phyloP scores from a whole-genome alignment of 2,888 invertebrate species.

The Pyrrhosoma nymphula region DNA sequence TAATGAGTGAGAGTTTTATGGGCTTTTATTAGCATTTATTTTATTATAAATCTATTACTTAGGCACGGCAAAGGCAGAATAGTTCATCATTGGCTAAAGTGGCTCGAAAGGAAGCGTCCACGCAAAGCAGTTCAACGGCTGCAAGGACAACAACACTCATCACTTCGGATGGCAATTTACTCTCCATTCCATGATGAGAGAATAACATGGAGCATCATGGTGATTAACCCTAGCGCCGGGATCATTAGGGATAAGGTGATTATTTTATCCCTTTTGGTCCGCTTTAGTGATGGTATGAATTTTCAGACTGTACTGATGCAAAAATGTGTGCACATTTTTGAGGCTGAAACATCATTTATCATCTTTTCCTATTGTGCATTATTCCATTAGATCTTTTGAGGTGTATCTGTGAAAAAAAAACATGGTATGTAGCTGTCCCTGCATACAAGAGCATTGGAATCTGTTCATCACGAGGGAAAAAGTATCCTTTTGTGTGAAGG shows the following conservation, averaged over 20 bases:
- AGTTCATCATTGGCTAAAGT: background rate
- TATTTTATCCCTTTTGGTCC: background rate
- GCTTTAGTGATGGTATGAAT: background rate
- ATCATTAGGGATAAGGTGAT: background rate
- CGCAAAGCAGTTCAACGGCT: slow-evolving; percentile 38
- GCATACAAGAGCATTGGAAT: background rate
- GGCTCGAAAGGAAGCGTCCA: slow-evolving; percentile 26
- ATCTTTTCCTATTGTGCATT: background rate
- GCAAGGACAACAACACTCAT: slow-evolving; percentile 43
- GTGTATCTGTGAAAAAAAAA: background rate
- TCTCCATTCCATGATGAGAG: slow-evolving; percentile 47
- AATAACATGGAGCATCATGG: background rate
- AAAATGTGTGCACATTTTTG: background rate
- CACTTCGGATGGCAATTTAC: slow-evolving; percentile 50
- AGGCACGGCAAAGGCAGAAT: slow-evolving; percentile 49
- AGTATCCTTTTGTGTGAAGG: background rate
- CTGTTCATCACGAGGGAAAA: background rate
- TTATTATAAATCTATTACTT: background rate
- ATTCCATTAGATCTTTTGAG: background rate
- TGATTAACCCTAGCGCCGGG: background rate
- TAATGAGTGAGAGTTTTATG: no score
- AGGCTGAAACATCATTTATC: background rate
- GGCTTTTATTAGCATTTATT: background rate
- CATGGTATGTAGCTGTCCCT: background rate
- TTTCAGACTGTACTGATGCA: background rate